These are phyloP conservation scores for Ceratosolen fusciceps DNA, from an alignment of 1,140 invertebrate genomes.

Conservation along the genomic window DNA sequence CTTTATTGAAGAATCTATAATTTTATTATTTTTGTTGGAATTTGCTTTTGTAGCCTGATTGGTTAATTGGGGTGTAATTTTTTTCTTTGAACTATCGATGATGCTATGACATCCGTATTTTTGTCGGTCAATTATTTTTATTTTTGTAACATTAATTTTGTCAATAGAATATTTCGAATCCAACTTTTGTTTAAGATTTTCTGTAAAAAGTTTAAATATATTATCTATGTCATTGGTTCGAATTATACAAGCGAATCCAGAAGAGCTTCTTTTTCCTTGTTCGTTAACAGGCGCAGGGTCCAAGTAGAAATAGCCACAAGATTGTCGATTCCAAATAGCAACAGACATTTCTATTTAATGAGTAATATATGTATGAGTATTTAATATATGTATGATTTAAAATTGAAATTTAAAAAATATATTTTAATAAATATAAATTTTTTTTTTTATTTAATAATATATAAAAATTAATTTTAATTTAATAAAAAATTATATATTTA, in stretches of 20 bases:
- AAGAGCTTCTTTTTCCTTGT: conserved; percentile 37
- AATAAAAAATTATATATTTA: too few relatives aligned
- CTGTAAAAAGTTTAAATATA: conserved; percentile 53
- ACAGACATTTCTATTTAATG: conserved; percentile 50
- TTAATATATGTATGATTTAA: too few relatives aligned
- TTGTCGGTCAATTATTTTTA: conserved; percentile 41
- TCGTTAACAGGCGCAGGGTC: conserved; percentile 55
- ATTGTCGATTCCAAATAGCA: conserved; percentile 57
- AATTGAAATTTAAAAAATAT: too few relatives aligned
- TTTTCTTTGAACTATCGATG: conserved; percentile 46
- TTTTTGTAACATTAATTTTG: conserved; percentile 53
- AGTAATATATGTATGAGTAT: background rate
- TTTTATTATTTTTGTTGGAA: conserved; percentile 23
- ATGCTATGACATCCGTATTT: background rate
- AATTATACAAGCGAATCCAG: conserved; percentile 56
- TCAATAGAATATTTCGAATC: conserved; percentile 61
- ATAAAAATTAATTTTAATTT: too few relatives aligned
- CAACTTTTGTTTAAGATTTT: conserved; percentile 52
- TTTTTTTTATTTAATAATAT: too few relatives aligned
- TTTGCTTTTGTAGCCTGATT: conserved; percentile 43
- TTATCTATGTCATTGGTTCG: conserved; percentile 55
- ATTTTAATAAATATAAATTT: too few relatives aligned
- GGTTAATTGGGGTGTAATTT: conserved; percentile 50
- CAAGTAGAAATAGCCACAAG: conserved; percentile 55
- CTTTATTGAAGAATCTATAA: background rate